Evolutionary conservation across 2,113 vertebrate genomes (phyloP).

Genomic region (Semnornis frantzii): DNA sequence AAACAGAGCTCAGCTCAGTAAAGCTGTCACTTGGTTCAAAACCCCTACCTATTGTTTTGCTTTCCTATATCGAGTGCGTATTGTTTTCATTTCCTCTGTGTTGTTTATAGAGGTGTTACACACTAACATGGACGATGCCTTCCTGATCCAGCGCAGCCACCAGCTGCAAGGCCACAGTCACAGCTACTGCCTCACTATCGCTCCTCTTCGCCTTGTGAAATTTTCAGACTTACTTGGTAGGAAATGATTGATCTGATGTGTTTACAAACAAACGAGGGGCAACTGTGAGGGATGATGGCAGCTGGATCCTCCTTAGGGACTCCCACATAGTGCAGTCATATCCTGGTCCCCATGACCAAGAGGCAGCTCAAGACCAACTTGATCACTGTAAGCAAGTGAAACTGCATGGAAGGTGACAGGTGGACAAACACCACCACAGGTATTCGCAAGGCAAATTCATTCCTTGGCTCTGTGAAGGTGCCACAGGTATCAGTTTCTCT

Average conservation of each 20-base stretch:
- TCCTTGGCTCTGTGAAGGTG: neutral
- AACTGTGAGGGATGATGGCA: neutral
- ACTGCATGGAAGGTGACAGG: neutral
- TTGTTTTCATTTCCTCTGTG: neutral
- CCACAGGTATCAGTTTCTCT: neutral
- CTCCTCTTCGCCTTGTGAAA: accelerated
- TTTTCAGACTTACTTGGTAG: neutral
- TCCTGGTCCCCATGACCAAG: no score
- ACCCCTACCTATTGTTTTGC: neutral
- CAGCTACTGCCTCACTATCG: neutral
- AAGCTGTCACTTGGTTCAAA: neutral
- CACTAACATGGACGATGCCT: neutral
- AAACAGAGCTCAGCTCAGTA: neutral
- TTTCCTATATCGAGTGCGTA: neutral
- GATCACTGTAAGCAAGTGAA: neutral
- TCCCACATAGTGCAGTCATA: neutral
- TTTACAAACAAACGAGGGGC: neutral
- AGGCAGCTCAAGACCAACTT: neutral
- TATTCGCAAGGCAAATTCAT: neutral
- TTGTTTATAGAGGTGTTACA: neutral
- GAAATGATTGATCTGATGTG: neutral
- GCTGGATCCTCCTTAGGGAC: neutral
- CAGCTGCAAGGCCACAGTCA: neutral
- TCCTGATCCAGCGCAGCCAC: neutral
- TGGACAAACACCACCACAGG: neutral